Evolutionary conservation across 2,113 vertebrate species (phyloP), one percentile per base, ranked within the genome.

Genomic region (Gorsachius goisagi): DNA sequence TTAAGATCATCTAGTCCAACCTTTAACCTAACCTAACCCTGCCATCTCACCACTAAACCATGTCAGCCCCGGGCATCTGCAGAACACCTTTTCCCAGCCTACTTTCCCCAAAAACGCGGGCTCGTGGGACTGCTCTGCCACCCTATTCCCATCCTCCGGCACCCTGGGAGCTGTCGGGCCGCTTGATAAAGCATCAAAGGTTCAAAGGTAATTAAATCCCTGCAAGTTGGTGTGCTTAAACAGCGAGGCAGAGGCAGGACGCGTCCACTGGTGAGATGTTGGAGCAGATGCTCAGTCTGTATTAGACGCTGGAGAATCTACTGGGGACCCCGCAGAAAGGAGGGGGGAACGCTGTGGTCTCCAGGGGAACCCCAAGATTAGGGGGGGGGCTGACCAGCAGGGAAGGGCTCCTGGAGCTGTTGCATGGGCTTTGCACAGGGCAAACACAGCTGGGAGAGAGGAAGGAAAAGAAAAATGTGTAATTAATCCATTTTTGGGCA

Each of bases 81-180:
- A 5, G 33, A 67, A 30, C 68, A 19, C 45, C 85, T 53, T 32
- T 17, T 21, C 50, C 11, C 9, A 52, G 44, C 27, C 44, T 30
- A 16, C 33, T 30, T 35, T n/a, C 32, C 41, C 39, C 55, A 15
- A 49, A 64, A 22, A 9, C 1, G 0, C 32, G 9, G n/a, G 20
- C 37, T 26, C 7, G 6, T 1, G 3, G 33, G 74, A 2, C 35
- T 12, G 22, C 56, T 9, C 83, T 21, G 45, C 58, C 2, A 3
- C 59, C 52, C 9, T 32, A 30, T 33, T 39, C 77, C 27, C 28
- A 16, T 59, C 58, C 52, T 53, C 37, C 52, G 20, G 64, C 66
- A 21, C 1, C 0, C 14, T 4, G 8, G 2, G 18, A 78, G 2
- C 45, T 33, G 7, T 24, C 1, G 1, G 23, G 39, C n/a, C 30